Evolutionary conservation across 2,113 vertebrate genomes (phyloP), one percentile per base, ranked within the genome.

Genomic region (Grallaria varia): DNA sequence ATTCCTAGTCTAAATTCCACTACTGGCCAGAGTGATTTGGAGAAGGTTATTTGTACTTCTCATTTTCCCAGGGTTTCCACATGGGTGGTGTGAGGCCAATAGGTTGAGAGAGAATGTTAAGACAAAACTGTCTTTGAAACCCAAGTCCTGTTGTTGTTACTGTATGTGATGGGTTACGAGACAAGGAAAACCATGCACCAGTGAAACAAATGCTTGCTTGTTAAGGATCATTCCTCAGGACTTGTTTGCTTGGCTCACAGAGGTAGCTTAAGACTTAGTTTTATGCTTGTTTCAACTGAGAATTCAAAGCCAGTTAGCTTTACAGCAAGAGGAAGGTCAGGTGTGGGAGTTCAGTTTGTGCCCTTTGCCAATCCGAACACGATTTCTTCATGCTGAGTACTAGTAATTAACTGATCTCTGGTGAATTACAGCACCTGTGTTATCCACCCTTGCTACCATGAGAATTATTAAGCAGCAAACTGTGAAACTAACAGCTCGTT

Each of bases 401-500:
- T 52, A 39, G 81, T 72, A 95, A 95, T 93, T 89, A 95, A 94
- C 37, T 69, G 66, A 56, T 91, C 71, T 76, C 77, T 9, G 79
- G 81, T 69, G 91, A 95, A 59, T 87, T 89, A 89, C 49, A 96
- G 89, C 87, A 94, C 78, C 84, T 87, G 85, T 2, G 3, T 91
- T 89, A 87, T 84, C 87, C 42, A 45, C 84, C 66, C 78, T 78
- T 45, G 44, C 62, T 72, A 84, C 58, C 62, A 76, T 1, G 58
- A 76, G 84, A 87, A 91, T 93, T 89, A 94, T 66, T 93, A 80
- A 96, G 67, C 75, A 87, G 72, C 87, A 93, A 95, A 87, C 52
- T 64, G 76, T 56, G 68, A 79, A 85, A 67, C 58, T 72, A 77
- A 84, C 45, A 87, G 87, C 90, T 96, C 12, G 1, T 94, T 85